phyloP scores from a whole-genome alignment of 2,888 invertebrate genomes.

The Theodoxus fluviatilis region DNA sequence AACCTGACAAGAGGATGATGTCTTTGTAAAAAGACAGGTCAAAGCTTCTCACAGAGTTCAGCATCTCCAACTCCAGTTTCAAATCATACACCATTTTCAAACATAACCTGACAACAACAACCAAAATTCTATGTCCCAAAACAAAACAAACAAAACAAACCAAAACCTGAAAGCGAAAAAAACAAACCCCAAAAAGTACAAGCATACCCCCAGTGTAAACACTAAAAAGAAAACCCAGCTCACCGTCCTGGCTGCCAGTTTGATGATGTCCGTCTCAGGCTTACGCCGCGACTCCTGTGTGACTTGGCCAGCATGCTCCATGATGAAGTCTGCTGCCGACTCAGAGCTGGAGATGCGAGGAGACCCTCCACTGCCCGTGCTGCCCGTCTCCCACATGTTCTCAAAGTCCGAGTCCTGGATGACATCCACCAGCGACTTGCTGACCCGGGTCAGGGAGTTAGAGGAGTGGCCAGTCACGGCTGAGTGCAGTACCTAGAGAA shows the following conservation, averaged over 20 bases:
- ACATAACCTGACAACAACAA: not conserved
- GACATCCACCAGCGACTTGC: constrained; percentile 49
- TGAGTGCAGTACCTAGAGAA: constrained; percentile 61
- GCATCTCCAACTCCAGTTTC: too few relatives aligned
- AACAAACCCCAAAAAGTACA: not conserved
- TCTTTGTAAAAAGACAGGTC: too few relatives aligned
- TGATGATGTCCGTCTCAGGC: constrained; percentile 50
- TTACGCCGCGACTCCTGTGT: constrained; percentile 32
- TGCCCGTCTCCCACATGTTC: constrained; percentile 35
- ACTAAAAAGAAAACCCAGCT: constrained; percentile 30
- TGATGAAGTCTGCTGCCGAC: too few relatives aligned
- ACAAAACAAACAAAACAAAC: not conserved
- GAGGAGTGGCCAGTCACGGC: constrained; percentile 62
- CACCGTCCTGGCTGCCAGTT: constrained; percentile 72
- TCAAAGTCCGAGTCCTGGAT: constrained; percentile 49
- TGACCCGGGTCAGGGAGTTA: constrained; percentile 48
- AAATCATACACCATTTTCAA: not conserved
- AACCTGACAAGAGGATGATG: too few relatives aligned
- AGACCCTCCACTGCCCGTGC: constrained; percentile 1
- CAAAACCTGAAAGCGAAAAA: not conserved
- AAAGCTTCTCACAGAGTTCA: too few relatives aligned
- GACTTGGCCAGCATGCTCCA: too few relatives aligned
- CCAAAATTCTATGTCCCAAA: not conserved
- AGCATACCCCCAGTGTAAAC: not conserved
- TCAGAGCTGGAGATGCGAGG: not conserved